Percentiles rank a stretch among this genome's conserved stretches.
These are phyloP conservation scores for Sclerurus mexicanus DNA, from an alignment of 2,113 vertebrate genomes.

Conservation along the genomic window DNA sequence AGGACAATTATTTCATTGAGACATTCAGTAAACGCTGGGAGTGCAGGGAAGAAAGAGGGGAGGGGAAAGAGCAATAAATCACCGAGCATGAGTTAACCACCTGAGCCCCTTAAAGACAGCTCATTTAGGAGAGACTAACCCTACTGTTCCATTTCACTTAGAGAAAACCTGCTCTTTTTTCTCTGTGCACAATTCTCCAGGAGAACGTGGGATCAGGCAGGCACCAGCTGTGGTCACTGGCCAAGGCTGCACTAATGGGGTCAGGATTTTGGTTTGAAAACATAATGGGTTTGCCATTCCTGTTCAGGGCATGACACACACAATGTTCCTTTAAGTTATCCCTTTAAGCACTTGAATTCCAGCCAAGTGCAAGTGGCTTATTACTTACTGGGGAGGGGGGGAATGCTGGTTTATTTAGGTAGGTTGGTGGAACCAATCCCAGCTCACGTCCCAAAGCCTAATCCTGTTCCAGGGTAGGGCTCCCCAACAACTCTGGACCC, in stretches of 20 bases:
- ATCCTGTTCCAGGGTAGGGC: neutral
- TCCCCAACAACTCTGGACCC: neutral
- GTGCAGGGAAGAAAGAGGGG: neutral
- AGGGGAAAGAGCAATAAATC: neutral
- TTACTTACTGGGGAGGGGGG: neutral
- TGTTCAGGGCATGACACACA: neutral
- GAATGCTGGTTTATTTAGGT: neutral
- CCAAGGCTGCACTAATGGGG: slow-evolving; percentile 19
- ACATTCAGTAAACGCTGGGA: rapidly evolving
- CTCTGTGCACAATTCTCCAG: neutral
- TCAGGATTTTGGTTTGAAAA: neutral
- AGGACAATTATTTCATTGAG: neutral
- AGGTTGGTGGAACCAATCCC: neutral
- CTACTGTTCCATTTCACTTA: neutral
- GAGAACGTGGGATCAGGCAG: neutral
- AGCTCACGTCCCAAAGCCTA: neutral
- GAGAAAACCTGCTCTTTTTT: neutral
- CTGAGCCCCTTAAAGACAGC: neutral
- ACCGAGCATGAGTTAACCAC: neutral
- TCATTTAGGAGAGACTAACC: neutral
- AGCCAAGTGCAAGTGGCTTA: neutral
- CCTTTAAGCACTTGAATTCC: neutral
- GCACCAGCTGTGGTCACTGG: slow-evolving; percentile 51
- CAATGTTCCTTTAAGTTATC: neutral
- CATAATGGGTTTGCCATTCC: neutral